phyloP scores from a whole-genome alignment of 2,888 invertebrate species.

The Scaeva pyrastri region DNA sequence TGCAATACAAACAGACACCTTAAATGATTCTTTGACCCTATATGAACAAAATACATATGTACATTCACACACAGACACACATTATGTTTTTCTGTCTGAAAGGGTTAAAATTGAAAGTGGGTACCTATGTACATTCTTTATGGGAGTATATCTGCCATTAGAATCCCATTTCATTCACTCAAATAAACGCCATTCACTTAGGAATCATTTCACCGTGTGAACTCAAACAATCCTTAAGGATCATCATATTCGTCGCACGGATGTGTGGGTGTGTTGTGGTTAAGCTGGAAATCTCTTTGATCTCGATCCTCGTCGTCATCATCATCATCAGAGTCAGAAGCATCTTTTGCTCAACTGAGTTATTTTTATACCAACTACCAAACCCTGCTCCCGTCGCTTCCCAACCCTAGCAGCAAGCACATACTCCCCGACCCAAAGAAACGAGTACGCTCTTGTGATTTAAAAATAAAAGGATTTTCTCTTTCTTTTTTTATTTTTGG shows the following conservation, averaged over 20 bases:
- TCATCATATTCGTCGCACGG: conserved; percentile 28
- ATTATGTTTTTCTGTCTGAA: conserved; percentile 5
- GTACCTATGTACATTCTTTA: neutral
- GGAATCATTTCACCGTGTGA: conserved; percentile 34
- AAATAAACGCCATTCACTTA: conserved; percentile 29
- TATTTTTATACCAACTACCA: neutral
- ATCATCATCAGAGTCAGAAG: neutral
- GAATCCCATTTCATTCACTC: conserved; percentile 40
- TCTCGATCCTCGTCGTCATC: conserved; percentile 30
- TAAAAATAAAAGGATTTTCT: conserved; percentile 8
- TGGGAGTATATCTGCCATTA: conserved; percentile 41
- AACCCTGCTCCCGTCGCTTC: no score
- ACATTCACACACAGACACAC: no score
- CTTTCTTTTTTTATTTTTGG: neutral
- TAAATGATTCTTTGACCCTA: conserved; percentile 40
- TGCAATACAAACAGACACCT: conserved; percentile 19
- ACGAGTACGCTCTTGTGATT: neutral
- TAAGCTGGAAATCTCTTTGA: conserved; percentile 63
- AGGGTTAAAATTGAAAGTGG: conserved; percentile 1
- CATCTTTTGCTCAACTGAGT: conserved; percentile 22
- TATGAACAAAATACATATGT: conserved; percentile 14
- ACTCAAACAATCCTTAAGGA: conserved; percentile 60
- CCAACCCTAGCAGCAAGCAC: neutral
- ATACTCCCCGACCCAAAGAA: no score
- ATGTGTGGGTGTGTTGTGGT: neutral